Percentiles rank a stretch among this genome's conserved stretches.
Evolutionary conservation across 2,113 vertebrate species (phyloP).

Genomic region (Caloenas nicobarica): DNA sequence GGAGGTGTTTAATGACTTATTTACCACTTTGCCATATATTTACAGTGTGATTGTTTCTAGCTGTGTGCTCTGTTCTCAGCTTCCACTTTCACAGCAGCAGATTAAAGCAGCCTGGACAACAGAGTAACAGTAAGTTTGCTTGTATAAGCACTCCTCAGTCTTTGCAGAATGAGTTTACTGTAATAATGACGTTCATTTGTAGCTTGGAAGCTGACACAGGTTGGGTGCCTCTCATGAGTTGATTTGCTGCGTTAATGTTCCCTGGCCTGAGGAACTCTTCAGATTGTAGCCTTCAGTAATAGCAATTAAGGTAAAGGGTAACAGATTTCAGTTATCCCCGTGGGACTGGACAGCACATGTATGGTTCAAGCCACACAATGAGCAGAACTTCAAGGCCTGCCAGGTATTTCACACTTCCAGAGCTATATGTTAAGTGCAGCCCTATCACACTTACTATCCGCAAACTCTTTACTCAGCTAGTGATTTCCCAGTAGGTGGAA

Average conservation of each 20-base stretch:
- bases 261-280: neutral
- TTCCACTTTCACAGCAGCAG: neutral
- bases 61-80: neutral
- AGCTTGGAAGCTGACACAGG: neutral
- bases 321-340: neutral
- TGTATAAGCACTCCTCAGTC: neutral
- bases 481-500: neutral
- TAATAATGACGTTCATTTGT: neutral
- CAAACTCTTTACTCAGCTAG: neutral
- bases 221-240: neutral
- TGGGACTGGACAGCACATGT: accelerated
- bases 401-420: neutral
- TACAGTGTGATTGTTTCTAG: neutral
- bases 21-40: neutral
- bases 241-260: neutral
- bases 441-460: neutral
- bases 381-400: neutral
- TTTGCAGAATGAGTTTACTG: neutral
- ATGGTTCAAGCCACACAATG: neutral
- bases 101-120: neutral
- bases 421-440: neutral
- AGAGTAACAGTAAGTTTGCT: neutral
- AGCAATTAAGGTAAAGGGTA: neutral
- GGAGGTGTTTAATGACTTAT: neutral
- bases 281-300: neutral